Evolutionary conservation across 2,113 vertebrate genomes (phyloP).

Genomic region (Verasper variegatus): DNA sequence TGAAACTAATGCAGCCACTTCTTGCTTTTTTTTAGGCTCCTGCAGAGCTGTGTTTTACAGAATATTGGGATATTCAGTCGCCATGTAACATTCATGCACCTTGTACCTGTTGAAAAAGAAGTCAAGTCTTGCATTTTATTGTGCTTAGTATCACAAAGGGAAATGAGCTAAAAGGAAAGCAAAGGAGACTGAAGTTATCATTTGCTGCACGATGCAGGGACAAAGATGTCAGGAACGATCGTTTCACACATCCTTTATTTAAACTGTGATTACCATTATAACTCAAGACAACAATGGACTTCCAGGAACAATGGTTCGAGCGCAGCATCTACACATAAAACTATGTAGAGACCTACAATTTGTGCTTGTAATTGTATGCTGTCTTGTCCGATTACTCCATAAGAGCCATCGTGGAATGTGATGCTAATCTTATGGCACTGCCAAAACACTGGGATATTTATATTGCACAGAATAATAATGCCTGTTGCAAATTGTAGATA

Average conservation of each 20-base stretch:
- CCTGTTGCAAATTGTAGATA: conserved; percentile 39
- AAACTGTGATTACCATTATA: conserved; percentile 47
- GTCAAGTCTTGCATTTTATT: background rate
- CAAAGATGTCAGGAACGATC: conserved; percentile 46
- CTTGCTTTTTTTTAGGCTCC: conserved; percentile 75
- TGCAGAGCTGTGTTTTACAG: conserved; percentile 53
- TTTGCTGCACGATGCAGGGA: conserved; percentile 19
- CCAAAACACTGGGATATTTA: conserved; percentile 34
- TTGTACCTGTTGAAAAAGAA: conserved; percentile 17
- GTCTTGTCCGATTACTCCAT: conserved; percentile 42
- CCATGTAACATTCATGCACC: background rate
- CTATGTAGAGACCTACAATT: conserved; percentile 59
- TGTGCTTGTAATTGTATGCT: conserved; percentile 63
- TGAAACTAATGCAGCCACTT: conserved; percentile 85
- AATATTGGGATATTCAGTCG: conserved; percentile 30
- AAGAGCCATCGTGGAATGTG: conserved; percentile 6
- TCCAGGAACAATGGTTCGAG: conserved; percentile 47
- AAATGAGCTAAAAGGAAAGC: background rate
- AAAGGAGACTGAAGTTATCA: background rate
- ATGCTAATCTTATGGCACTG: conserved; percentile 28
- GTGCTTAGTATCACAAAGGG: background rate
- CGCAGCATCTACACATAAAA: conserved; percentile 40
- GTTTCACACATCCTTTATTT: conserved; percentile 43
- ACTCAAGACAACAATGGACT: conserved; percentile 54
- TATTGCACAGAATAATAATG: conserved; percentile 54